Base-by-base conservation (phyloP, 2,113 vertebrate genomes). In the Rutilus rutilus region DNA sequence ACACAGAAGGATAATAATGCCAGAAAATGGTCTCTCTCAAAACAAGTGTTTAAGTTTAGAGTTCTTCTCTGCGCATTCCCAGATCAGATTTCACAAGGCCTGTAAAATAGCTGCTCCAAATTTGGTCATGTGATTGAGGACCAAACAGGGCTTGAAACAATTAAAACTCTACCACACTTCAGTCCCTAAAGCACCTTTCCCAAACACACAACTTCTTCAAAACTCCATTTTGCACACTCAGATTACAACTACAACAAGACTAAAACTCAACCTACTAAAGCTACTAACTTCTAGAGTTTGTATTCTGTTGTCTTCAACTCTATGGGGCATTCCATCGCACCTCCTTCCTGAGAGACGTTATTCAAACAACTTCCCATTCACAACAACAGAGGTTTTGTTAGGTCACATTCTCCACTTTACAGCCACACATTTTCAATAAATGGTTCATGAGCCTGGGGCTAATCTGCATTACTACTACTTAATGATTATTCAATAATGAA, bases 51-150 rank as follows among this genome's bases (percentile, higher is more conserved):
- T 15, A 62, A 8, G 25, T 15, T 79, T 45, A 54, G 7, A 67
- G 69, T 76, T 73, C 65, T 64, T 59, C 52, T 45, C 42, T 64
- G 10, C 23, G 25, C 42, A 25, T 45, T 84, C 76, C 12, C 59
- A 88, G 87, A 84, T 86, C 77, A 78, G n/a, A 87, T 84, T 84
- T 73, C 86, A 86, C 71, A 89, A 42, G 78, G 54, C 42, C 59
- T 65, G 36, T 14, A 81, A 81, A 78, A 54, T 54, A 82, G 19
- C 30, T n/a, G 60, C n/a, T 39, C 36, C n/a, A 45, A 64, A 36
- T 25, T 62, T 27, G 50, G 21, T 82, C 19, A 67, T 19, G 62
- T 36, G 81, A 84, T 39, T 83, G 25, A 84, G 59, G 42, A n/a
- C 69, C 19, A 36, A 59, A 54, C 60, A 50, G 12, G 27, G 47